Base-by-base conservation (phyloP, 2,113 vertebrate genomes). In the Litocranius walleri region DNA sequence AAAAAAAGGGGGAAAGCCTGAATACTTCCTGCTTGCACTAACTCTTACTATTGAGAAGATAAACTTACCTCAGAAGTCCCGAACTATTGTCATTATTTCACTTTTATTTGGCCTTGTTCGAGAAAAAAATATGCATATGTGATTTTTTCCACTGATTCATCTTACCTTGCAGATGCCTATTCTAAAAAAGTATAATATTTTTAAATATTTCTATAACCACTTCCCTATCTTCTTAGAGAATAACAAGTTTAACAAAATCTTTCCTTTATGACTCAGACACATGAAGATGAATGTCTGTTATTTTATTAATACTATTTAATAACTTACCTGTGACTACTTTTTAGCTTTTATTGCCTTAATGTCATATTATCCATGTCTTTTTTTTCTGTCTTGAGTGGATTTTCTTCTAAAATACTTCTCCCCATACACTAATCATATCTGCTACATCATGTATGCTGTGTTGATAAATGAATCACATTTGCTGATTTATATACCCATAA, bases 131-230 rank as follows among this genome's bases (percentile, higher is more conserved):
- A 33, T 74, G 21, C 11, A 6, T 90, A 7, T 92, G 48, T 90
- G 54, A 71, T 91, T 92, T 97, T 96, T 95, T 87, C 90, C 56
- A 90, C 81, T 62, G 61, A 83, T 36, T 88, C 43, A 67, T 56
- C 19, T 90, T 95, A 61, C 50, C 71, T 96, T 95, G 45, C 23
- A 97, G 90, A 71, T 90, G 61, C 62, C 87, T 93, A 17, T 93
- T 90, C 88, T 48, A 93, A 84, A 54, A 40, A 45, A 33, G 8
- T 50, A n/a, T 52, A 85, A 30, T 40, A 85, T 84, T 92, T 85
- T 81, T 1, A 90, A 93, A 52, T 48, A 91, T 88, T 96, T 93
- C 59, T 95, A 48, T 97, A 80, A 87, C 52, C 40, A 11, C 29
- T 30, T 81, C 33, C 2, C 11, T 50, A 7, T 43, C 62, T 81